phyloP scores from a whole-genome alignment of 2,888 invertebrate genomes.

The Gastrophysa polygoni region DNA sequence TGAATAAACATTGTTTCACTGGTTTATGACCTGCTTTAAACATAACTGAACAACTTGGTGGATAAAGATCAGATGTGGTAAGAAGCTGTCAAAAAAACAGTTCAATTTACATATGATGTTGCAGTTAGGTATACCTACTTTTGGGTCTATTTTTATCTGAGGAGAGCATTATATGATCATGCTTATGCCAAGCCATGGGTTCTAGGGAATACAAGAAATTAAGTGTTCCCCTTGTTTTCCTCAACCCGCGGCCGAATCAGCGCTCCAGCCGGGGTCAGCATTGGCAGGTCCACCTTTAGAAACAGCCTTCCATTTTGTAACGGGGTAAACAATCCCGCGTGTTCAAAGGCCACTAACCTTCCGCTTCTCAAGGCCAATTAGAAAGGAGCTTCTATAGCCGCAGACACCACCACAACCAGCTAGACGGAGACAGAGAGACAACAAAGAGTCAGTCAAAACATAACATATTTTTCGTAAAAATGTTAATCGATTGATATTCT shows the following conservation, averaged over 20 bases:
- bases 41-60: background rate
- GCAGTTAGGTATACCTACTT: slow-evolving; percentile 63
- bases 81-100: background rate
- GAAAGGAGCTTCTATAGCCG: slow-evolving; percentile 53
- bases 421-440: slow-evolving; percentile 53
- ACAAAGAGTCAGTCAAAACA: slow-evolving; percentile 49
- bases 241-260: slow-evolving; percentile 30
- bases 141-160: slow-evolving; percentile 71
- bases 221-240: slow-evolving; percentile 21
- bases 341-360: slow-evolving; percentile 58
- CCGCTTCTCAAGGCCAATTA: slow-evolving; percentile 55
- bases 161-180: slow-evolving; percentile 72
- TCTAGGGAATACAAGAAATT: slow-evolving; percentile 53
- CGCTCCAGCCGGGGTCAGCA: slow-evolving; percentile 32
- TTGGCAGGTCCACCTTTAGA: slow-evolving; percentile 25
- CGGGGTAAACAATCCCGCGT: slow-evolving; percentile 60
- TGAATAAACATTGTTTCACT: background rate
- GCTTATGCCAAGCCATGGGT: slow-evolving; percentile 78
- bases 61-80: background rate
- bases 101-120: slow-evolving; percentile 3
- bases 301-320: slow-evolving; percentile 54
- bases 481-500: slow-evolving; percentile 16
- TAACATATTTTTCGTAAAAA: slow-evolving; percentile 34
- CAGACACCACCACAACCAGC: slow-evolving; percentile 53
- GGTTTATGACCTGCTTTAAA: background rate